Percentiles rank a stretch among this genome's conserved stretches.
Conservation (phyloP, 2,797 vertebrate genomes). For the Amblyraja radiata region DNA sequence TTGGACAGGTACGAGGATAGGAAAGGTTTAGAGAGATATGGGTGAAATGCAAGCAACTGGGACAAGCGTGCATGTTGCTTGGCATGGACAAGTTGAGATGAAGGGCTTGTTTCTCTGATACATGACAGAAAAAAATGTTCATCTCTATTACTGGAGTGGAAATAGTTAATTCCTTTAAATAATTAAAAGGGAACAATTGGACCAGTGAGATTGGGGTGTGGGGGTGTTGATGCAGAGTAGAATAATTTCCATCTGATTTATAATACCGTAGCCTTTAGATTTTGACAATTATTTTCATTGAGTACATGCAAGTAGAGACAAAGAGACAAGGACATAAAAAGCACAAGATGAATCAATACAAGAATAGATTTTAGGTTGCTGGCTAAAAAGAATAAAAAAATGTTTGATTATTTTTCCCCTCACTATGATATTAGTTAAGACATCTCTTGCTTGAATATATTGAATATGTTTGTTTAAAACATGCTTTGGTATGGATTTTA, state of each 20-base stretch:
- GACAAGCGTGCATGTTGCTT: too few relatives aligned
- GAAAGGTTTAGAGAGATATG: too few relatives aligned
- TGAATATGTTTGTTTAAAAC: background rate
- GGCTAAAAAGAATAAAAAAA: background rate
- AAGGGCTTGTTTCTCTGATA: too few relatives aligned
- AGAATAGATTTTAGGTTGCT: background rate
- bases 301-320: background rate
- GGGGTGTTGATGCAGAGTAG: background rate
- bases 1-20: too few relatives aligned
- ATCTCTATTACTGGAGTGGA: background rate
- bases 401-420: background rate
- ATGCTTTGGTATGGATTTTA: background rate
- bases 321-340: background rate
- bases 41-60: too few relatives aligned
- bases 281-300: background rate
- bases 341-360: background rate
- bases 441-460: background rate
- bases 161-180: background rate
- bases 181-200: background rate
- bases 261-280: background rate
- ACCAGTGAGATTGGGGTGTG: background rate
- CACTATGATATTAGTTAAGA: background rate
- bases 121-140: too few relatives aligned
- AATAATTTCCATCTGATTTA: background rate
- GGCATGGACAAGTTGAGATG: too few relatives aligned